Conservation (phyloP, 1,140 invertebrate species). For the Spodoptera litura region DNA sequence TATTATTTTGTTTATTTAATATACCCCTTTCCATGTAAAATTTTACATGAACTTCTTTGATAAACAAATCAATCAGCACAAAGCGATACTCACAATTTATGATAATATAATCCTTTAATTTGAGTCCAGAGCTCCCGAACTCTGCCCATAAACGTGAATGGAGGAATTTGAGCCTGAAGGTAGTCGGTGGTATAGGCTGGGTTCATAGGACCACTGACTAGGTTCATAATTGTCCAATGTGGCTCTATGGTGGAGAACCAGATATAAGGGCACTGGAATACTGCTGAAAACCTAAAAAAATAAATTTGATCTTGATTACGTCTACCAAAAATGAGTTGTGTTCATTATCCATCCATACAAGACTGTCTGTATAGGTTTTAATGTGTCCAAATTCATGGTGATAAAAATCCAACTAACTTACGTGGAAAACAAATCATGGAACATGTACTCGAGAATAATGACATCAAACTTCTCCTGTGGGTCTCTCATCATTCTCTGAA, state of each 20-base stretch:
- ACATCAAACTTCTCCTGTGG: constrained; percentile 61
- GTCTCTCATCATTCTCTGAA: constrained; percentile 62
- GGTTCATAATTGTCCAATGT: constrained; percentile 48
- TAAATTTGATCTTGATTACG: too few species aligned
- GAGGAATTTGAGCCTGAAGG: constrained; percentile 9
- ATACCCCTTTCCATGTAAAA: too few species aligned
- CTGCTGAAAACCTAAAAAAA: constrained; percentile 49
- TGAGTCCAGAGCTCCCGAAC: constrained; percentile 41
- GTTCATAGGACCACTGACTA: constrained; percentile 53
- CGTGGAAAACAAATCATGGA: constrained; percentile 61
- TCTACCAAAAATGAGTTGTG: background rate
- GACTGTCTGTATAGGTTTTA: too few species aligned
- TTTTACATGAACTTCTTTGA: too few species aligned
- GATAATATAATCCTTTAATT: background rate
- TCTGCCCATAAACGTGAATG: constrained; percentile 51
- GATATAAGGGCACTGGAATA: constrained; percentile 57
- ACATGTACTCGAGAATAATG: constrained; percentile 66
- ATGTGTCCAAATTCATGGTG: too few species aligned
- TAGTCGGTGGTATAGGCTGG: constrained; percentile 51
- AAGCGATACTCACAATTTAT: constrained; percentile 8
- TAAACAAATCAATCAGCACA: too few species aligned
- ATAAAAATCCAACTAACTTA: constrained; percentile 40
- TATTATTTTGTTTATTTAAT: too few species aligned
- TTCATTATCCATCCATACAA: too few species aligned
- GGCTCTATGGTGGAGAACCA: constrained; percentile 46